Evolutionary conservation across 2,797 vertebrate genomes (phyloP).

Genomic region (Poeciliopsis infans): DNA sequence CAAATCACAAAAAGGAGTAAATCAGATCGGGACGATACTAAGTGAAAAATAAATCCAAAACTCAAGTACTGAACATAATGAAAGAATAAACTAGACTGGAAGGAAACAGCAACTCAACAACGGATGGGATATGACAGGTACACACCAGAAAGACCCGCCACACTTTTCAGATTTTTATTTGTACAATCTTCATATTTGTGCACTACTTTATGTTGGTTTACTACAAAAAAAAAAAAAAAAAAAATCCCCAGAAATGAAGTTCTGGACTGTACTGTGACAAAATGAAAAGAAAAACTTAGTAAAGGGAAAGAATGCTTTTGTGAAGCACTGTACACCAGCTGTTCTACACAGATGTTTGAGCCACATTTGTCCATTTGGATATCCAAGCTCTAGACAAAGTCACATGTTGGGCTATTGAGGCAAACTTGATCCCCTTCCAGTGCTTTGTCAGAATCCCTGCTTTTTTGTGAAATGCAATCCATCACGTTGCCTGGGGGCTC

Average conservation of each 20-base stretch:
- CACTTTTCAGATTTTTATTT: not conserved
- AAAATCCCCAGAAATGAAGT: not conserved
- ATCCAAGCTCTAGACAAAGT: not conserved
- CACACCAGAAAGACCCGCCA: not conserved
- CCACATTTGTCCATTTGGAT: constrained; percentile 8
- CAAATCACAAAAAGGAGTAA: too few species aligned
- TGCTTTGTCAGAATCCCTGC: constrained; percentile 44
- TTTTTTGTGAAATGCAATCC: constrained; percentile 67
- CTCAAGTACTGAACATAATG: too few species aligned
- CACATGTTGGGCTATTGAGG: constrained; percentile 29
- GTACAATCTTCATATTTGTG: not conserved
- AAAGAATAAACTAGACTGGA: too few species aligned
- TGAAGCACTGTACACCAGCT: not conserved
- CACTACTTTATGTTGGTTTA: not conserved
- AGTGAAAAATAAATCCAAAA: too few species aligned
- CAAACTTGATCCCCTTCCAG: constrained; percentile 51
- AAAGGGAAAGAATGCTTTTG: not conserved
- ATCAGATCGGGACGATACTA: too few species aligned
- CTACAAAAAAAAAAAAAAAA: not conserved
- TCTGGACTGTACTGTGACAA: not conserved
- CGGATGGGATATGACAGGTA: too few species aligned
- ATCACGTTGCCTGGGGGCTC: constrained; percentile 53
- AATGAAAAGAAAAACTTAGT: not conserved
- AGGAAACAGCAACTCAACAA: too few species aligned
- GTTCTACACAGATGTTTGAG: constrained; percentile 11